Evolutionary conservation across 2,797 vertebrate genomes (phyloP).

Genomic region (Xenentodon cancila): DNA sequence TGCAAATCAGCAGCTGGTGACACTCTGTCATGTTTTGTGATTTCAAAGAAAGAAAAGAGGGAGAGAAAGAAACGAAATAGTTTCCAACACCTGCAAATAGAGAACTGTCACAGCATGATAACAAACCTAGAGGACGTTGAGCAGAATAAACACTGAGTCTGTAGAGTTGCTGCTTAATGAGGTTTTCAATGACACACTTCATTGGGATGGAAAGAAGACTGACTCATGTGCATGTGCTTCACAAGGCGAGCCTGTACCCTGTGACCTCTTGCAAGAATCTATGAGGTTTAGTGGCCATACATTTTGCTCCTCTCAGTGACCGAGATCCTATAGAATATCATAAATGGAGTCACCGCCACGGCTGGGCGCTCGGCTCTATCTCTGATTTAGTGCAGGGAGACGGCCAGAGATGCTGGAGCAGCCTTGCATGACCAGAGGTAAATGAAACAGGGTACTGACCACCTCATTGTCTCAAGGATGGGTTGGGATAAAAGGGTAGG

Average conservation of each 20-base stretch:
- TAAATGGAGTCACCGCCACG: constrained; percentile 75
- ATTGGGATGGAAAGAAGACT: constrained; percentile 36
- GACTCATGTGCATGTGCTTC: constrained; percentile 27
- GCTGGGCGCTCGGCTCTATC: constrained; percentile 42
- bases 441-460: constrained; percentile 70
- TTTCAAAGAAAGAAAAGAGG: constrained; percentile 5
- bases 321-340: constrained; percentile 56
- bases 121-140: constrained; percentile 63
- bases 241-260: neutral
- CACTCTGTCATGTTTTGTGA: constrained; percentile 65
- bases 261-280: constrained; percentile 41
- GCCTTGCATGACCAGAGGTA: constrained; percentile 62
- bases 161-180: constrained; percentile 66
- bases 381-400: constrained; percentile 69
- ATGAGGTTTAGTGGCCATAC: constrained; percentile 32
- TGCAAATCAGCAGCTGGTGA: constrained; percentile 66
- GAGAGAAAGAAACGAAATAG: constrained; percentile 26
- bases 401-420: constrained; percentile 44
- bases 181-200: constrained; percentile 54
- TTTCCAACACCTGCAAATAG: constrained; percentile 73
- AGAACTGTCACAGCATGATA: constrained; percentile 74
- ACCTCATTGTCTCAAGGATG: constrained; percentile 58
- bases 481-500: neutral
- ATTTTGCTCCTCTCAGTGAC: constrained; percentile 33
- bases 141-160: constrained; percentile 68